Conservation (phyloP, 2,797 vertebrate genomes). For the Oceanodroma leucorhoa region DNA sequence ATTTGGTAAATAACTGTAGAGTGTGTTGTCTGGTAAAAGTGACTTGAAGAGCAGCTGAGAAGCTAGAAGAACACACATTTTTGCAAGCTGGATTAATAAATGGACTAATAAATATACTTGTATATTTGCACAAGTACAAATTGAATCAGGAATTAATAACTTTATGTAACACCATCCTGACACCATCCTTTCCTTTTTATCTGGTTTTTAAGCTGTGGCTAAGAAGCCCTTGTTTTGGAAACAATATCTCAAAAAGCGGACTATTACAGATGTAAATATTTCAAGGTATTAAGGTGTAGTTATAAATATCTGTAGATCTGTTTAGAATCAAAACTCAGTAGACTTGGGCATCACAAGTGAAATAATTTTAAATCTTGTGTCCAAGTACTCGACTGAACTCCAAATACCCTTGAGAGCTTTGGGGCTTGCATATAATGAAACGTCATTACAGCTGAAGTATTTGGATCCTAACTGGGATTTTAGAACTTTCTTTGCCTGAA, state of each 20-base stretch:
- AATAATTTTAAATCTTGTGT: neutral
- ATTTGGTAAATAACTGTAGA: neutral
- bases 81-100: neutral
- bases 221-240: neutral
- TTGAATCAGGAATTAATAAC: neutral
- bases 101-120: neutral
- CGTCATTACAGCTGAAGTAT: neutral
- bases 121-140: neutral
- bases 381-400: neutral
- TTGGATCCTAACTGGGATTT: neutral
- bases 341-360: neutral
- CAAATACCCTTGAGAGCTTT: neutral
- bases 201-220: neutral
- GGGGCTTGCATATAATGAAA: neutral
- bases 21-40: neutral
- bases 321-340: neutral
- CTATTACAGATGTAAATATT: neutral
- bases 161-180: neutral
- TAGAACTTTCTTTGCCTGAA: neutral
- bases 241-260: neutral
- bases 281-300: neutral
- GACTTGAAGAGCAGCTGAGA: neutral
- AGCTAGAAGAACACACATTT: neutral
- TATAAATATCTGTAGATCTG: neutral
- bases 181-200: neutral